Percentiles rank a stretch among this genome's conserved stretches.
Evolutionary conservation across 2,797 vertebrate species (phyloP).

Genomic region (Coregonus suidteri): DNA sequence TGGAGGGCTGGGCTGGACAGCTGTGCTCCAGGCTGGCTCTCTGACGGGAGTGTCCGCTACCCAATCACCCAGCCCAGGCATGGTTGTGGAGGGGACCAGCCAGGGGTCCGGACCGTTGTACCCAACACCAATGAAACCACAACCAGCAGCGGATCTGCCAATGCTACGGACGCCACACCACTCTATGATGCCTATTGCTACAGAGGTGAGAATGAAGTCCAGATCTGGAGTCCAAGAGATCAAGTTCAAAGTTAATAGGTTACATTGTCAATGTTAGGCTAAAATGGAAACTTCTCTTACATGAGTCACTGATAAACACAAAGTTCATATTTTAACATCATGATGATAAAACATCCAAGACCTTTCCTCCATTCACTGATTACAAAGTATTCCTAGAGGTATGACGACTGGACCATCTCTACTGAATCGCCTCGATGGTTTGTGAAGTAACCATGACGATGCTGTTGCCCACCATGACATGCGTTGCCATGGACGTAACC

Average conservation of each 20-base stretch:
- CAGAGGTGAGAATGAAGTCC: slow-evolving; percentile 74
- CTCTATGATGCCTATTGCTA: slow-evolving; percentile 90
- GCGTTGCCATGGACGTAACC: slow-evolving; percentile 47
- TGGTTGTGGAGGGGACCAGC: slow-evolving; percentile 81
- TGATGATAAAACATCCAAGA: background rate
- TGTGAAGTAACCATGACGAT: slow-evolving; percentile 47
- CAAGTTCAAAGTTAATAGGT: background rate
- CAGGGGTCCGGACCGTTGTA: slow-evolving; percentile 81
- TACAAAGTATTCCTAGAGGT: background rate
- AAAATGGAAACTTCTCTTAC: background rate
- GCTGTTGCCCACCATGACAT: slow-evolving; percentile 23
- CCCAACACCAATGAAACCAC: slow-evolving; percentile 72
- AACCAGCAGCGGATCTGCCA: slow-evolving; percentile 38
- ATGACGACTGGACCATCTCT: background rate
- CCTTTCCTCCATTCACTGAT: background rate
- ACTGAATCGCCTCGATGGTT: slow-evolving; percentile 10
- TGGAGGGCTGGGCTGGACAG: slow-evolving; percentile 88
- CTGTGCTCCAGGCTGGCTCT: slow-evolving; percentile 92
- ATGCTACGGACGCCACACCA: slow-evolving; percentile 67
- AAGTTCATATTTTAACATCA: background rate
- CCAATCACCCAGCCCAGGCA: slow-evolving; percentile 79
- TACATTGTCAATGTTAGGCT: background rate
- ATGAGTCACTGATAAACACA: background rate
- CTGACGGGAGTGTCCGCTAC: slow-evolving; percentile 89
- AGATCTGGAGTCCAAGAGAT: background rate